Evolutionary conservation across 2,888 invertebrate genomes (phyloP).

Genomic region (Calliopum simillimum): DNA sequence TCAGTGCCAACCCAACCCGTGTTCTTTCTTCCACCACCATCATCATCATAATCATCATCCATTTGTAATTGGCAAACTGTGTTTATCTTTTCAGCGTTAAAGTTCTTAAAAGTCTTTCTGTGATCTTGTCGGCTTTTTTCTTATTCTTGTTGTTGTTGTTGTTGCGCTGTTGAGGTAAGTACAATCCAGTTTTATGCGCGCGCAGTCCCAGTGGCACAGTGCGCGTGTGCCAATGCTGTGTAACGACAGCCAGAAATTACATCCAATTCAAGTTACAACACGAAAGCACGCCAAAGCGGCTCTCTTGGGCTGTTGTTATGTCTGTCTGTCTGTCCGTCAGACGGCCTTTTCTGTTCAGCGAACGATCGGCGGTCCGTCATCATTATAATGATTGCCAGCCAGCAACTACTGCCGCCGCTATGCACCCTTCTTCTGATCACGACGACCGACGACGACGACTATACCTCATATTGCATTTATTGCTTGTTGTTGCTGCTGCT

Average conservation of each 20-base stretch:
- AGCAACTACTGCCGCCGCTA: conserved; percentile 42
- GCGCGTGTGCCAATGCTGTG: conserved; percentile 66
- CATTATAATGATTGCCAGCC: conserved; percentile 51
- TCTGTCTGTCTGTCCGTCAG: not conserved
- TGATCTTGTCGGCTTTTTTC: too few species aligned
- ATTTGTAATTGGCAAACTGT: too few species aligned
- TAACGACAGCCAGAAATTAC: conserved; percentile 53
- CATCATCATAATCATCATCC: too few species aligned
- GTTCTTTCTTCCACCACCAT: too few species aligned
- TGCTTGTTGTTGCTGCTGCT: conserved; percentile 6
- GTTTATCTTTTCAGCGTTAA: too few species aligned
- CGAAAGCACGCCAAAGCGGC: conserved; percentile 27
- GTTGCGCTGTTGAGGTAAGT: too few species aligned
- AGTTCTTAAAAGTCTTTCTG: too few species aligned
- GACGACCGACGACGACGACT: not conserved
- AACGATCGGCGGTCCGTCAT: conserved; percentile 54
- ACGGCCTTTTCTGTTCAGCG: not conserved
- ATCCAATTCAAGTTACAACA: conserved; percentile 21
- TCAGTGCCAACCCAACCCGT: too few species aligned
- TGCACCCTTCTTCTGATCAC: not conserved
- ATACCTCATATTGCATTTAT: not conserved
- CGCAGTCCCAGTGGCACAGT: conserved; percentile 60
- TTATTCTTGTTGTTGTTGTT: too few species aligned
- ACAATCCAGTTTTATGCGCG: too few species aligned
- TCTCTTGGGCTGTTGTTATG: not conserved